A percentile compares a stretch with the other conserved stretches of the same genome.
Evolutionary conservation across 2,797 vertebrate species (phyloP).

Genomic region (Smutsia gigantea): DNA sequence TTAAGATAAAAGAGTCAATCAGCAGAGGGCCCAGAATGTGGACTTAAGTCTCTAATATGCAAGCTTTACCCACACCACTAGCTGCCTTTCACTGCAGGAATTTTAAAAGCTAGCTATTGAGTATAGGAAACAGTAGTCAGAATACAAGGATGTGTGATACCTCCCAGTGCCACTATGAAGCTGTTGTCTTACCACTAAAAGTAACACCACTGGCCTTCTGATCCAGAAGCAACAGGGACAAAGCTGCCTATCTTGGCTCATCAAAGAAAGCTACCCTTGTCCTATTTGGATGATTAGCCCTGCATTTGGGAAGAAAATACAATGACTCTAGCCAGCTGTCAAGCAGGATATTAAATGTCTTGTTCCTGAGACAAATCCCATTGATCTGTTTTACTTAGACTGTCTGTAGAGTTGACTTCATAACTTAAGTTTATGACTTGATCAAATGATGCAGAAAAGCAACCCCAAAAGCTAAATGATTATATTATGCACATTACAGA

Average conservation of each 20-base stretch:
- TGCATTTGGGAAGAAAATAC: constrained; percentile 56
- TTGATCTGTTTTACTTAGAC: constrained; percentile 78
- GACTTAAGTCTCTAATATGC: not conserved
- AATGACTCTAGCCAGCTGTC: constrained; percentile 67
- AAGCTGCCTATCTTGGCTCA: not conserved
- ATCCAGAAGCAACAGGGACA: not conserved
- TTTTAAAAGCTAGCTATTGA: not conserved
- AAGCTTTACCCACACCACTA: not conserved
- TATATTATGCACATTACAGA: constrained; percentile 71
- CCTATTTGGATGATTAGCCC: constrained; percentile 31
- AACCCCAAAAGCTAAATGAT: constrained; percentile 75
- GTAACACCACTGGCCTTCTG: not conserved
- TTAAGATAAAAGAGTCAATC: not conserved
- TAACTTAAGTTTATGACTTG: constrained; percentile 82
- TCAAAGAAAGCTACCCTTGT: not conserved
- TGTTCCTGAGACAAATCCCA: constrained; percentile 81
- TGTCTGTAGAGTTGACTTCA: constrained; percentile 80
- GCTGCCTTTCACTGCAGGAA: not conserved
- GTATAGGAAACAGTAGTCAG: not conserved
- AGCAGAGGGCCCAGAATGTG: not conserved
- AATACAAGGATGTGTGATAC: not conserved
- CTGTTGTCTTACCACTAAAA: not conserved
- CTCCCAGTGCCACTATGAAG: not conserved
- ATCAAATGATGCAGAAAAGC: constrained; percentile 81
- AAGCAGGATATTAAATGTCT: constrained; percentile 82